Base-by-base conservation (phyloP, 1,140 invertebrate genomes). In the Mizuhopecten yessoensis region DNA sequence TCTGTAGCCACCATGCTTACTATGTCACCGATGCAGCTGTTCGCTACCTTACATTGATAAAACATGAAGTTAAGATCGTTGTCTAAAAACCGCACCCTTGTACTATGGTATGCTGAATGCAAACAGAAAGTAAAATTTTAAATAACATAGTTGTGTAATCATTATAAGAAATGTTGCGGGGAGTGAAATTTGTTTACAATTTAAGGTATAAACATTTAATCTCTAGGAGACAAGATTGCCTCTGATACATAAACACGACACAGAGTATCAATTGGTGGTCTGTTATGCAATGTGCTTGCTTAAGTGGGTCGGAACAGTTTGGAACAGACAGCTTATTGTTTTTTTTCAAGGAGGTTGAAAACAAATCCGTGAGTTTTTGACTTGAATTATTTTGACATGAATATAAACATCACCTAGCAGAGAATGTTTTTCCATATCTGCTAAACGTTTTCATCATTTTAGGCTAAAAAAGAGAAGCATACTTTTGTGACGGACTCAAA, bases 361-460 rank as follows among this genome's bases (percentile, higher is more conserved):
- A n/a, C 23, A n/a, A 7, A 5, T 9, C n/a, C 9, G 5, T 57
- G 45, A 20, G 45, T 20, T 75, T 75, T n/a, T 75, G 57, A 3
- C 23, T 75, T 9, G 17, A n/a, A 75, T 75, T 29, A 29, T 13
- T 9, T n/a, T n/a, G 23, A 75, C n/a, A 75, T n/a, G 2, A 29
- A 29, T 11, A 29, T 17, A 0, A n/a, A 75, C 57, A 75, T 23
- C n/a, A 75, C 5, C n/a, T 29, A n/a, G n/a, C 57, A 75, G 23
- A 75, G n/a, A 29, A 29, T 1, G 2, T 75, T 75, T 17, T 29
- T 20, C 42, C 42, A 45, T 10, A 45, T 5, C n/a, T 29, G n/a
- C 23, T 75, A 29, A 75, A 75, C 23, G n/a, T 75, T 75, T 75
- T 75, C n/a, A 29, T 75, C n/a, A n/a, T 75, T 75, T 75, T 75